Evolutionary conservation across 2,888 invertebrate genomes (phyloP).

Genomic region (Idaea dimidiata): DNA sequence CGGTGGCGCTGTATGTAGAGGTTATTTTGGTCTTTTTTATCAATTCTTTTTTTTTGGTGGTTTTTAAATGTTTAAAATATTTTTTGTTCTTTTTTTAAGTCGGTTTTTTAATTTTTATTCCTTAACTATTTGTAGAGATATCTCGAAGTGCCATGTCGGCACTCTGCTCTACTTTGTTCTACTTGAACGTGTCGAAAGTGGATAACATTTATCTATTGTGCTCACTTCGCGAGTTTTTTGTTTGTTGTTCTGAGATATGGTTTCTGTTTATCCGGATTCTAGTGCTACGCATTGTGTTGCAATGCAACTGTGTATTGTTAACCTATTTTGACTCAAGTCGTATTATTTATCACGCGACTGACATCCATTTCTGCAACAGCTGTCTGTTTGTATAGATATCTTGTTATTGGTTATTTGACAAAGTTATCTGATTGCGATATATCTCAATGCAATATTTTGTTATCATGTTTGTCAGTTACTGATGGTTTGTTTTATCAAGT

Average conservation of each 20-base stretch:
- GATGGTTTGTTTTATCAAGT: background rate
- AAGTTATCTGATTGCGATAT: background rate
- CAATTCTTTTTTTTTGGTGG: too few species aligned
- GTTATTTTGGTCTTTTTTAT: too few species aligned
- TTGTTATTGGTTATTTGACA: background rate
- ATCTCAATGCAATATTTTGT: background rate
- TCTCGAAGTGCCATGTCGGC: constrained; percentile 17
- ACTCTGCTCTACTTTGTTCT: constrained; percentile 29
- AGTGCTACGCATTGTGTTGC: constrained; percentile 20
- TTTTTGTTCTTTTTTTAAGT: too few species aligned
- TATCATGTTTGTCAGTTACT: background rate
- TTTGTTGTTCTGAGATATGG: constrained; percentile 17
- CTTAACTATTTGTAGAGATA: constrained; percentile 23
- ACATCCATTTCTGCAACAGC: background rate
- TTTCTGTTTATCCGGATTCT: constrained; percentile 27
- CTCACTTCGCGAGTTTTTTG: constrained; percentile 30
- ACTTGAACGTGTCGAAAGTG: constrained; percentile 47
- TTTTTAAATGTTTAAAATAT: too few species aligned
- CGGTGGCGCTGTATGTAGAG: too few species aligned
- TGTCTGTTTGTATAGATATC: background rate
- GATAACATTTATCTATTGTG: constrained; percentile 45
- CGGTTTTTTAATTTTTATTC: too few species aligned
- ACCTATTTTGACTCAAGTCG: constrained; percentile 19
- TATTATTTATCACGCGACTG: background rate
- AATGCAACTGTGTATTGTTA: constrained; percentile 25